Conservation (phyloP, 2,113 vertebrate species). For the Saguinus imperator region DNA sequence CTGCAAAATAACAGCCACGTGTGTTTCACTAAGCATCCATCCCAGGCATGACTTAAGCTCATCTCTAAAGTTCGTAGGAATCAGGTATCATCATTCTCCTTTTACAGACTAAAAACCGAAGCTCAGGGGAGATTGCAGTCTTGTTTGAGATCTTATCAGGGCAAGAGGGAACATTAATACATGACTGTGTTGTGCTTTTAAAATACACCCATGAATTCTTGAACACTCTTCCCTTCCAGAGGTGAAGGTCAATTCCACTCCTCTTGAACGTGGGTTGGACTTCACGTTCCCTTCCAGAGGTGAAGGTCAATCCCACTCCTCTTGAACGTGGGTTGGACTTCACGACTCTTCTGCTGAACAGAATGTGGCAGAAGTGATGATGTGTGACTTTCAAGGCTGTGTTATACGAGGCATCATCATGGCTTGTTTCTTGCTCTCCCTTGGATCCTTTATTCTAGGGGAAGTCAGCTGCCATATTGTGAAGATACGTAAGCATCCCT, state of each 20-base stretch:
- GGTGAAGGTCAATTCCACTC: background rate
- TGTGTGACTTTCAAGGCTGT: background rate
- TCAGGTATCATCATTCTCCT: background rate
- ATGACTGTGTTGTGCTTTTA: background rate
- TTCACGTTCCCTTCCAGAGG: background rate
- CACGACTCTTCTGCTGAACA: background rate
- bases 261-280: no score
- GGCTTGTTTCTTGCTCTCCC: background rate
- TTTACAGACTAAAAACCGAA: background rate
- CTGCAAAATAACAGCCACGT: accelerated
- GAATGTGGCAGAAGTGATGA: background rate
- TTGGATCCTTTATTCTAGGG: no score
- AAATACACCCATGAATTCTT: background rate
- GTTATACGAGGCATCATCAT: background rate
- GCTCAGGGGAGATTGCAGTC: background rate
- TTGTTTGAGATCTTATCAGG: background rate
- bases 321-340: no score
- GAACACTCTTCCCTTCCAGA: background rate
- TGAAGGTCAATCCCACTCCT: background rate
- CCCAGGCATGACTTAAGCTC: accelerated
- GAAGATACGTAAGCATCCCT: no score
- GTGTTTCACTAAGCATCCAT: accelerated
- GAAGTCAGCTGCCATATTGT: background rate
- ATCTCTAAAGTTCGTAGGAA: no score
- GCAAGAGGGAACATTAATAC: no score